A percentile compares a stretch with the other conserved stretches of the same genome.
phyloP scores from a whole-genome alignment of 2,797 vertebrate species.

The Malacoraja senta region DNA sequence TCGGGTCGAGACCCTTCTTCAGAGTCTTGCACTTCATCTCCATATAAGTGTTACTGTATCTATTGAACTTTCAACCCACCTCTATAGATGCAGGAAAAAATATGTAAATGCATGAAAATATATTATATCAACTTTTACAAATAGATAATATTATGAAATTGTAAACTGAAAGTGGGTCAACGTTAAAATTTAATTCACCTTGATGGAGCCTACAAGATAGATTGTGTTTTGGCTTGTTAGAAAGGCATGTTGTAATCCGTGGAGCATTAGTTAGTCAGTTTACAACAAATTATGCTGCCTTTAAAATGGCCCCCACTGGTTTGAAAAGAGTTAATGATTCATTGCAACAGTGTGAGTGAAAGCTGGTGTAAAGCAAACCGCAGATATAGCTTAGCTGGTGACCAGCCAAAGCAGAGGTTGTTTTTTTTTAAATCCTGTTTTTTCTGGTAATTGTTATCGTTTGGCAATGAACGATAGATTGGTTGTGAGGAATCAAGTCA shows the following conservation, averaged over 20 bases:
- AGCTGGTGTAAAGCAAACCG: not conserved
- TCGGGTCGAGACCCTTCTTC: too few relatives aligned
- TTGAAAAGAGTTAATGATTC: not conserved
- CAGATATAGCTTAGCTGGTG: not conserved
- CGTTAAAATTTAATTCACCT: not conserved
- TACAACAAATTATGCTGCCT: not conserved
- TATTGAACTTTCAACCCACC: too few relatives aligned
- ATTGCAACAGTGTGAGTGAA: not conserved
- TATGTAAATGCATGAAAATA: not conserved
- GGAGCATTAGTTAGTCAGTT: not conserved
- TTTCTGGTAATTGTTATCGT: constrained; percentile 9
- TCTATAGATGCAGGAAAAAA: not conserved
- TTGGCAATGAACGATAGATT: constrained; percentile 1
- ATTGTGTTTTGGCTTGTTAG: not conserved
- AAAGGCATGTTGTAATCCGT: not conserved
- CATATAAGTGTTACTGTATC: too few relatives aligned
- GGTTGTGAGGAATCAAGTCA: constrained; percentile 18
- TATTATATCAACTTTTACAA: not conserved
- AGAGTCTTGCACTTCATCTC: too few relatives aligned
- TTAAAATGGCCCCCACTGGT: not conserved
- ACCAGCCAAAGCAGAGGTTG: not conserved
- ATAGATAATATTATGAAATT: not conserved
- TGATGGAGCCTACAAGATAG: not conserved
- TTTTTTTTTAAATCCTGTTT: constrained; percentile 5
- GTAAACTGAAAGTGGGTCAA: not conserved